Percentiles rank a stretch among this genome's conserved stretches.
These are phyloP conservation scores for Pachypanchax playfairii DNA, from an alignment of 2,113 vertebrate genomes.

Conservation along the genomic window DNA sequence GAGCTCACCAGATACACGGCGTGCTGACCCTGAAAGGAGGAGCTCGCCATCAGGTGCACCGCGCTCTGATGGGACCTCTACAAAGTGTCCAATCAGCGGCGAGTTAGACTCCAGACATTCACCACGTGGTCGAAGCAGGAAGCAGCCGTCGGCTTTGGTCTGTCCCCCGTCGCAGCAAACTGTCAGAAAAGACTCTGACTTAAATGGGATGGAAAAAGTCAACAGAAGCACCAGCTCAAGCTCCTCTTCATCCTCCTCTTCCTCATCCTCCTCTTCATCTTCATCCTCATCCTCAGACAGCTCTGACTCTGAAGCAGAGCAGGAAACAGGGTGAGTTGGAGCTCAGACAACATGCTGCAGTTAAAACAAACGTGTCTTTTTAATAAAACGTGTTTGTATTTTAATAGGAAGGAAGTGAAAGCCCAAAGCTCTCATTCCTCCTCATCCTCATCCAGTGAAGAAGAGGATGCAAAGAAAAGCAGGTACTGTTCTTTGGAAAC, in stretches of 20 bases:
- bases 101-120: constrained; percentile 47
- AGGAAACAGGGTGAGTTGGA: constrained; percentile 67
- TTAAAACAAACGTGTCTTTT: background rate
- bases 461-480: constrained; percentile 69
- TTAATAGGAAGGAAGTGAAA: constrained; percentile 41
- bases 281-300: constrained; percentile 77
- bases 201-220: constrained; percentile 68
- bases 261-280: constrained; percentile 62
- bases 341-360: background rate
- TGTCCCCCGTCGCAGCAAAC: background rate
- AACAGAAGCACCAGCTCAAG: constrained; percentile 70
- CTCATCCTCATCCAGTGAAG: constrained; percentile 75
- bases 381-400: background rate
- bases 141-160: constrained; percentile 10
- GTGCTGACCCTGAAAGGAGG: background rate
- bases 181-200: constrained; percentile 3
- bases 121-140: constrained; percentile 8
- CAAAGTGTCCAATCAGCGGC: constrained; percentile 36
- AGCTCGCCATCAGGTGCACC: constrained; percentile 11
- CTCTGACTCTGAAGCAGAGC: constrained; percentile 78
- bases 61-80: background rate
- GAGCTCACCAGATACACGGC: background rate
- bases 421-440: constrained; percentile 62
- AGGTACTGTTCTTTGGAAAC: constrained; percentile 50
- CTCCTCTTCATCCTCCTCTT: constrained; percentile 72